Base-by-base conservation (phyloP, 2,797 vertebrate species). In the Lagocephalus sceleratus region DNA sequence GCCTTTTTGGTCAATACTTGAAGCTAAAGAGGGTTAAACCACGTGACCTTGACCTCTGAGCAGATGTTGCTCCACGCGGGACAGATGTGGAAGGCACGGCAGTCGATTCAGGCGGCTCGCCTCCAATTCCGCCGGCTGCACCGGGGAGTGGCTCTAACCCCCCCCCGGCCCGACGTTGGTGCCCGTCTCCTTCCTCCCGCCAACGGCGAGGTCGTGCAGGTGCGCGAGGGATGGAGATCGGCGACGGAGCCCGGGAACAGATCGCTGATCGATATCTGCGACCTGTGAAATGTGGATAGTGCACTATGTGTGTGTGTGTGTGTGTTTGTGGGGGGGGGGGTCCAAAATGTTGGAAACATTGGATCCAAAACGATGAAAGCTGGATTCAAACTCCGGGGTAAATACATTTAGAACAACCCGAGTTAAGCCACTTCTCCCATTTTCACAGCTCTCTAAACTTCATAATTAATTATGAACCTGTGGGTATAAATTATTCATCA, bases 41-140 rank as follows among this genome's bases (percentile, higher is more conserved):
- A n/a, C 54, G 57, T 51, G 60, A 57, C 62, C 51, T 41, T 63
- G 61, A 9, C 66, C 50, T 42, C 32, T 51, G 54, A 63, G 73
- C 79, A 78, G 80, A 75, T 74, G 75, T 82, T 71, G 41, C 52
- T 15, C 46, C 20, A 26, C 42, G 60, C 63, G 5, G 57, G 51
- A 68, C 57, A 25, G 63, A 66, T 63, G 77, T 73, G 62, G 32
- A 65, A 78, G 72, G 68, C 76, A 70, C 66, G 75, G 82, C 71
- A 71, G 73, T 64, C 81, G 81, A 78, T 12, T 59, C 57, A 60
- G 51, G 17, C 54, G 17, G 58, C 43, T 25, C 77, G 82, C 71
- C 76, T 32, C 2, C 5, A 32, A 51, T 71, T n/a, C 70, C 82
- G 66, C 63, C 43, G 72, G 53, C 73, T 38, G 44, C 67, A 14